phyloP scores from a whole-genome alignment of 2,888 invertebrate species.

The Malthinus seriepunctatus region DNA sequence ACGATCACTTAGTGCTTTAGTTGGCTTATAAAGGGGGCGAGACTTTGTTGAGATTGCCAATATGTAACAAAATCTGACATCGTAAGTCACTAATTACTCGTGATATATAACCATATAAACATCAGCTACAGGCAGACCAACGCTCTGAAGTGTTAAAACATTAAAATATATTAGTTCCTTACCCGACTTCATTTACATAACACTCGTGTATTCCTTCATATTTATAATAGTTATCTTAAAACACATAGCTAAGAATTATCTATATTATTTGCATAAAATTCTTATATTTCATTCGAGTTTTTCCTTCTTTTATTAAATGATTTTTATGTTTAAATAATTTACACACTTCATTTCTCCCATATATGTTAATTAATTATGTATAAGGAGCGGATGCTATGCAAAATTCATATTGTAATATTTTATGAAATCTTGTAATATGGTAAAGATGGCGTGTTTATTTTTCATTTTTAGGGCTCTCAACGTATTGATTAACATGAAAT shows the following conservation, averaged over 20 bases:
- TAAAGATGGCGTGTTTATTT: too few species aligned
- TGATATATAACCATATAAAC: conserved; percentile 55
- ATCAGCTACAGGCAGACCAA: conserved; percentile 50
- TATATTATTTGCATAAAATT: conserved; percentile 49
- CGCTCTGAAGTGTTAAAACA: conserved; percentile 54
- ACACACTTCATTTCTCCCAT: too few species aligned
- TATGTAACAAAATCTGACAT: conserved; percentile 52
- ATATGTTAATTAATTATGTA: too few species aligned
- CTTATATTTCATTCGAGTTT: conserved; percentile 48
- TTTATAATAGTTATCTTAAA: conserved; percentile 52
- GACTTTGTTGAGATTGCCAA: conserved; percentile 46
- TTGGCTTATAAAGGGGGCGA: conserved; percentile 46
- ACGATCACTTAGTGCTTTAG: conserved; percentile 50
- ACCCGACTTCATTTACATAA: conserved; percentile 35
- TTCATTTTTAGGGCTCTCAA: too few species aligned
- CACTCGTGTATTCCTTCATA: conserved; percentile 33
- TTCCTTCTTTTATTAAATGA: conserved; percentile 41
- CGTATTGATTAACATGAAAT: too few species aligned
- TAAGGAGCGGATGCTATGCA: too few species aligned
- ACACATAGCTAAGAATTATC: conserved; percentile 52
- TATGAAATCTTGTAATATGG: too few species aligned
- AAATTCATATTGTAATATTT: too few species aligned
- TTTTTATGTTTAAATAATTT: too few species aligned
- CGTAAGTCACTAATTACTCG: conserved; percentile 53
- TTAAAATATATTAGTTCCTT: conserved; percentile 54